phyloP scores from a whole-genome alignment of 2,888 invertebrate genomes.

The Drosophila rellima region DNA sequence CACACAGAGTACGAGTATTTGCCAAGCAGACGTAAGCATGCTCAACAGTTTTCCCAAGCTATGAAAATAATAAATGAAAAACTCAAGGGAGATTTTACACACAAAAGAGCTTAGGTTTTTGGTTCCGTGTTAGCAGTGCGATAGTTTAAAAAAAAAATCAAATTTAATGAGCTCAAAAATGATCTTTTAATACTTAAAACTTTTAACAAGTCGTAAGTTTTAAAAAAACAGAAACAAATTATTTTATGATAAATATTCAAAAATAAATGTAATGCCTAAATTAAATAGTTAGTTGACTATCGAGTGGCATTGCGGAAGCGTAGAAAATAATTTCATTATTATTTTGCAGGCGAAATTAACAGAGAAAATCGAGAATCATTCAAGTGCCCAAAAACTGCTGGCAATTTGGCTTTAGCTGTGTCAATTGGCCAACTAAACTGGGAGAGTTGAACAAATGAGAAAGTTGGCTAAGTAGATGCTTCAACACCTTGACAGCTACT shows the following conservation, averaged over 20 bases:
- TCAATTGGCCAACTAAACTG: constrained; percentile 28
- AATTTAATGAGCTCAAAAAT: no score
- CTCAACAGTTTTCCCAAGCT: constrained; percentile 26
- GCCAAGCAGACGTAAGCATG: constrained; percentile 14
- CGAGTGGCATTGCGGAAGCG: background rate
- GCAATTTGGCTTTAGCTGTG: constrained; percentile 21
- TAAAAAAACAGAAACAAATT: no score
- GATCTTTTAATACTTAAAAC: background rate
- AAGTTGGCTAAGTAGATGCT: constrained; percentile 40
- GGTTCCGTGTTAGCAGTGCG: background rate
- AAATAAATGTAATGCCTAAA: background rate
- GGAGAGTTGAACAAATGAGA: constrained; percentile 16
- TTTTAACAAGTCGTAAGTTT: no score
- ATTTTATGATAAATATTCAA: background rate
- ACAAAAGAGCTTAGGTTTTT: constrained; percentile 7
- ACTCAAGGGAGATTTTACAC: constrained; percentile 3
- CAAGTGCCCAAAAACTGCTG: constrained; percentile 26
- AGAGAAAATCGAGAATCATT: constrained; percentile 21
- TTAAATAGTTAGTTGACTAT: background rate
- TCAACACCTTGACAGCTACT: constrained; percentile 44
- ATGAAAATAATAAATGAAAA: constrained; percentile 27
- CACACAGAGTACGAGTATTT: constrained; percentile 22
- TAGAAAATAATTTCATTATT: background rate
- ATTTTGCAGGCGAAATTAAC: background rate
- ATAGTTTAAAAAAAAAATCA: no score